phyloP scores from a whole-genome alignment of 1,140 invertebrate genomes.

The Drosophila murphyi region DNA sequence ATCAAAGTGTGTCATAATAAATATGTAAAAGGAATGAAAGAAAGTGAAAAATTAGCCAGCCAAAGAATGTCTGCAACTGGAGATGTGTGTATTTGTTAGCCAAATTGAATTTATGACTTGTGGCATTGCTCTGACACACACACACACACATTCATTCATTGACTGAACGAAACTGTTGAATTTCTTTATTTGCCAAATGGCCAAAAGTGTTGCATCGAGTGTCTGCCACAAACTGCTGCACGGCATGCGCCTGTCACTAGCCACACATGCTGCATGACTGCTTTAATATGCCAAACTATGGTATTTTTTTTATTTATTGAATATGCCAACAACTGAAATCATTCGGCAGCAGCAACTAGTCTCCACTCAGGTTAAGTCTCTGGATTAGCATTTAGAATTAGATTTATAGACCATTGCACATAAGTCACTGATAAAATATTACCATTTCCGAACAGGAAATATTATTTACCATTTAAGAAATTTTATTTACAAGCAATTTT shows the following conservation, averaged over 20 bases:
- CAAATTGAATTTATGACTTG: constrained; percentile 83
- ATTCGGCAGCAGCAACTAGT: background rate
- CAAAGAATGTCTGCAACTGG: constrained; percentile 52
- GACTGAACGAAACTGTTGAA: constrained; percentile 69
- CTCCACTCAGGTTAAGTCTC: constrained; percentile 2
- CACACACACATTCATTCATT: constrained; percentile 16
- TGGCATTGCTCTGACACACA: constrained; percentile 58
- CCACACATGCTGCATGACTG: constrained; percentile 49
- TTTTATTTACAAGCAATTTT: too few species aligned
- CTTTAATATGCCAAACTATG: constrained; percentile 64
- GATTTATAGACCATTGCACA: background rate
- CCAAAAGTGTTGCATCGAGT: constrained; percentile 62
- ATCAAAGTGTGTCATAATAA: background rate
- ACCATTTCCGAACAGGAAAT: too few species aligned
- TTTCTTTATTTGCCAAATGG: constrained; percentile 66
- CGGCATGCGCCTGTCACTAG: constrained; percentile 68
- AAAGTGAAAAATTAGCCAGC: constrained; percentile 62
- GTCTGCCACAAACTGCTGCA: constrained; percentile 29
- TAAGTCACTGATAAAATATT: constrained; percentile 11
- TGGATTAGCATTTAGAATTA: constrained; percentile 44
- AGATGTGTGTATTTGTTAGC: constrained; percentile 62
- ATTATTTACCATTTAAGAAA: too few species aligned
- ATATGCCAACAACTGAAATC: constrained; percentile 15
- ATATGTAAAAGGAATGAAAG: constrained; percentile 20
- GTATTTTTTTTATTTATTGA: constrained; percentile 19